These are phyloP conservation scores for Germaria angustata DNA, from an alignment of 2,888 invertebrate genomes.

Conservation along the genomic window DNA sequence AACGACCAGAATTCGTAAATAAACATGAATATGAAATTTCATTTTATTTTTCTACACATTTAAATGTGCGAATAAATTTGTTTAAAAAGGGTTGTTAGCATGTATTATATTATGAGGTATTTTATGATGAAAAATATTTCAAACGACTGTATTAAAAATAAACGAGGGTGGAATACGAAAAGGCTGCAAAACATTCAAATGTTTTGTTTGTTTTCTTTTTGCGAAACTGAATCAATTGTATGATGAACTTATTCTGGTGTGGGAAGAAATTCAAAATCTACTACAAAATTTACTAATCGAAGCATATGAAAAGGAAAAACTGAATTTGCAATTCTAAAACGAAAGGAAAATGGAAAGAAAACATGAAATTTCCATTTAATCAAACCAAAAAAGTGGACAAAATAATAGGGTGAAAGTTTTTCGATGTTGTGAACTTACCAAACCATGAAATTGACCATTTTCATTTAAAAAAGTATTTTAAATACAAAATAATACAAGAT, in stretches of 20 bases:
- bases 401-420: constrained; percentile 45
- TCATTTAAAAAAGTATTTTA: constrained; percentile 31
- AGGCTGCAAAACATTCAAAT: constrained; percentile 65
- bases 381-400: constrained; percentile 40
- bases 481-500: constrained; percentile 50
- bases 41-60: constrained; percentile 36
- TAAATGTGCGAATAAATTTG: constrained; percentile 50
- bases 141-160: constrained; percentile 52
- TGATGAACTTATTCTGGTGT: constrained; percentile 65
- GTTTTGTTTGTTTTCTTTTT: constrained; percentile 19
- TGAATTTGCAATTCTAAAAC: constrained; percentile 65
- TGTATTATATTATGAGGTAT: constrained; percentile 61
- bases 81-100: constrained; percentile 67
- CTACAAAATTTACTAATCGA: constrained; percentile 52
- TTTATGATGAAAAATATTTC: constrained; percentile 65
- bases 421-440: constrained; percentile 28
- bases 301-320: constrained; percentile 45
- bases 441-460: constrained; percentile 78
- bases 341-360: constrained; percentile 76
- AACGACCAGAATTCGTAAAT: constrained; percentile 33
- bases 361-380: constrained; percentile 76
- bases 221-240: constrained; percentile 51
- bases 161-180: constrained; percentile 72
- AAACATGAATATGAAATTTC: constrained; percentile 69
- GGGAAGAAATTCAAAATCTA: constrained; percentile 13